Evolutionary conservation across 2,888 invertebrate genomes (phyloP).

Genomic region (Entomobrya multifasciata): DNA sequence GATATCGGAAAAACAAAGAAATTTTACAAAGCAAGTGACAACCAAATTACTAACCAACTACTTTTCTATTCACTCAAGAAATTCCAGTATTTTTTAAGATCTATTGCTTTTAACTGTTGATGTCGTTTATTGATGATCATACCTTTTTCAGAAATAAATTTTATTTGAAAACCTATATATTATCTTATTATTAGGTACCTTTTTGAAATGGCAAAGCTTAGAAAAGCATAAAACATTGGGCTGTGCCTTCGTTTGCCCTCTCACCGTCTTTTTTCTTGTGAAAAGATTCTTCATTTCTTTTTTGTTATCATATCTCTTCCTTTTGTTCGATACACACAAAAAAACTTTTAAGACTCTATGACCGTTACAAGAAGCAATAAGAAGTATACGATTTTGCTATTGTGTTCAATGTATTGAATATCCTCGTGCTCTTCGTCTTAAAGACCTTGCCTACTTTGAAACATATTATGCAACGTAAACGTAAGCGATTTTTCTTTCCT

Average conservation of each 20-base stretch:
- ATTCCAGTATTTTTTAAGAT: no score
- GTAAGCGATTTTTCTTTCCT: background rate
- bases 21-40: no score
- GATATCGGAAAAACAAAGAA: no score
- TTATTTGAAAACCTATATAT: conserved; percentile 33
- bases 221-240: conserved; percentile 67
- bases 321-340: conserved; percentile 19
- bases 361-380: conserved; percentile 44
- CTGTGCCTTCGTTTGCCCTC: conserved; percentile 47
- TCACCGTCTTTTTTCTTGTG: conserved; percentile 45
- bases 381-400: conserved; percentile 43
- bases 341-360: conserved; percentile 2
- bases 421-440: conserved; percentile 51
- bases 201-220: conserved; percentile 12
- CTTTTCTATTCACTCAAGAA: background rate
- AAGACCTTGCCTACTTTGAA: conserved; percentile 31
- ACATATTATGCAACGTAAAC: conserved; percentile 4
- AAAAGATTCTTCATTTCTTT: conserved; percentile 40
- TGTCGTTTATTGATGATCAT: background rate
- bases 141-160: background rate
- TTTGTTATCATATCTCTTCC: conserved; percentile 47
- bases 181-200: conserved; percentile 27
- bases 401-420: conserved; percentile 53
- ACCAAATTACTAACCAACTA: no score
- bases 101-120: no score